These are phyloP conservation scores for Apeira syringaria DNA, from an alignment of 2,888 invertebrate genomes.

Conservation along the genomic window DNA sequence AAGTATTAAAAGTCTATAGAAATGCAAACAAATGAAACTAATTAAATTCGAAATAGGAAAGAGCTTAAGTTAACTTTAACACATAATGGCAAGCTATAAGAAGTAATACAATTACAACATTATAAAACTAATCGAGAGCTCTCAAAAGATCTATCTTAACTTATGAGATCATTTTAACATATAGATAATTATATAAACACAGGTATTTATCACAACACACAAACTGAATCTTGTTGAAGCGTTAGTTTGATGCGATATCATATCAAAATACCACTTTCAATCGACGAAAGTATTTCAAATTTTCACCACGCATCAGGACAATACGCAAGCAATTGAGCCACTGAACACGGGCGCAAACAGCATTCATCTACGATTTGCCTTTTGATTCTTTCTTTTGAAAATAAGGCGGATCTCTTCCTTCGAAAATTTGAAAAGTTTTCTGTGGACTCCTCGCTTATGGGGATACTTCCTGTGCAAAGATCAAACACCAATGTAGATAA, in stretches of 20 bases:
- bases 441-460: slow-evolving; percentile 44
- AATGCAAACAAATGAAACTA: too few species aligned
- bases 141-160: not conserved
- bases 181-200: not conserved
- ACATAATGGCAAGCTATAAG: too few species aligned
- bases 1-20: too few species aligned
- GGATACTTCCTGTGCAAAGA: slow-evolving; percentile 53
- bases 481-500: slow-evolving; percentile 51
- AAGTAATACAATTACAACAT: too few species aligned
- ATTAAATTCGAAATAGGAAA: too few species aligned
- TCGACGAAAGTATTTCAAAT: slow-evolving; percentile 8
- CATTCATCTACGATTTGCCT: slow-evolving; percentile 62
- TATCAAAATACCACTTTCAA: slow-evolving; percentile 26
- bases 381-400: slow-evolving; percentile 49
- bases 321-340: slow-evolving; percentile 62
- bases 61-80: too few species aligned
- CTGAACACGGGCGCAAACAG: slow-evolving; percentile 57
- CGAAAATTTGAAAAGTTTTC: slow-evolving; percentile 44
- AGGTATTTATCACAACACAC: too few species aligned
- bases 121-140: too few species aligned
- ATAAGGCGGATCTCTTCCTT: slow-evolving; percentile 53
- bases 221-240: slow-evolving; percentile 7
- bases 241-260: slow-evolving; percentile 9
- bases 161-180: slow-evolving; percentile 15
- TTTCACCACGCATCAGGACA: slow-evolving; percentile 70